Evolutionary conservation across 2,113 vertebrate genomes (phyloP).

Genomic region (Semnornis frantzii): DNA sequence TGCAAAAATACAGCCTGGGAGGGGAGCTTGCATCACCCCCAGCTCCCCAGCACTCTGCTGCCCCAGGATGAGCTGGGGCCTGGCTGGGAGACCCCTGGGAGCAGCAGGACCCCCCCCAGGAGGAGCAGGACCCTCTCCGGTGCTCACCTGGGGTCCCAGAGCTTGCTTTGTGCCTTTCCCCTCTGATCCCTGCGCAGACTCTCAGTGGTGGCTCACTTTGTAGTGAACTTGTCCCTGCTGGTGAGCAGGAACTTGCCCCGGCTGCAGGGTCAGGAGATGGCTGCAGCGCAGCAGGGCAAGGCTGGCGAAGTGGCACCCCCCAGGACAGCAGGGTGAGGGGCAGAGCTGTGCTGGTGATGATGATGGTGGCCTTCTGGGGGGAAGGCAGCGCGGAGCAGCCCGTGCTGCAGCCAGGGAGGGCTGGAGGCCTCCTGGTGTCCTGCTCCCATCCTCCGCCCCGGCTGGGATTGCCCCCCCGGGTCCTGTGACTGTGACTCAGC

Average conservation of each 20-base stretch:
- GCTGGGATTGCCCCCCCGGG: background rate
- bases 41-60: background rate
- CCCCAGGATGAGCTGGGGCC: background rate
- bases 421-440: background rate
- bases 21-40: constrained; percentile 31
- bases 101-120: background rate
- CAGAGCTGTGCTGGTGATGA: background rate
- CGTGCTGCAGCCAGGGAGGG: background rate
- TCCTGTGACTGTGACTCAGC: constrained; percentile 70
- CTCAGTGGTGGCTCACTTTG: fast-evolving
- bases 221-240: background rate
- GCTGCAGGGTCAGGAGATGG: fast-evolving
- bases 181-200: background rate
- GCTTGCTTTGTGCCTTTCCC: background rate
- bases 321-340: fast-evolving
- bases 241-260: background rate
- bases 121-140: background rate
- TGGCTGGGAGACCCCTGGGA: fast-evolving
- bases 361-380: fast-evolving
- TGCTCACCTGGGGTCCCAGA: background rate
- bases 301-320: background rate
- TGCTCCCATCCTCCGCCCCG: background rate
- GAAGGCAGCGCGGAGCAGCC: background rate
- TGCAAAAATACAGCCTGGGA: constrained; percentile 67
- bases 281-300: fast-evolving